Conservation (phyloP, 2,113 vertebrate species). For the Tragelaphus imberbis region DNA sequence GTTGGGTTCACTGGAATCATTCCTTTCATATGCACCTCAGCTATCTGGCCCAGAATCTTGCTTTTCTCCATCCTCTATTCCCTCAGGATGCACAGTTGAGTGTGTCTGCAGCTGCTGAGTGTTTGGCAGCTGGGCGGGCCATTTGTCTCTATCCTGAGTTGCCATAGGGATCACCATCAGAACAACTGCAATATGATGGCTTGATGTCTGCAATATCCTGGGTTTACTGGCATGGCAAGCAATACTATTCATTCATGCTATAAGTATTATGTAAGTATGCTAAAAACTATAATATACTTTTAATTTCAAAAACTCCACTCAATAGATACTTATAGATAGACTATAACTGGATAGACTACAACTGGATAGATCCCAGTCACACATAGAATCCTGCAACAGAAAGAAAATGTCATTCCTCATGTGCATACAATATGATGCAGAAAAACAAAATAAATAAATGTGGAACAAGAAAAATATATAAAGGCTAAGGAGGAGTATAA, state of each 20-base stretch:
- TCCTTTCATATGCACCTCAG: not conserved
- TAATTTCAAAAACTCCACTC: not conserved
- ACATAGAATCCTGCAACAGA: not conserved
- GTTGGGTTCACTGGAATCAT: not conserved
- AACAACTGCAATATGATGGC: not conserved
- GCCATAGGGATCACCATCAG: not conserved
- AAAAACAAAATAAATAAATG: not conserved
- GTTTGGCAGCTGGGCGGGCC: not conserved
- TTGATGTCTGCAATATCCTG: not conserved
- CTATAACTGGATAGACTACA: too few relatives aligned
- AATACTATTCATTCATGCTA: not conserved
- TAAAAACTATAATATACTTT: not conserved
- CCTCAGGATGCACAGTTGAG: not conserved
- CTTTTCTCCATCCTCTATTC: not conserved
- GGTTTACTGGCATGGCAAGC: not conserved
- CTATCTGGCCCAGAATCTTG: not conserved
- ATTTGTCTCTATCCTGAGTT: not conserved
- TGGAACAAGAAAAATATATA: not conserved
- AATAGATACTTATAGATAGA: not conserved
- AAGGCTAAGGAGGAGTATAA: not conserved
- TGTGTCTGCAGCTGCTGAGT: not conserved
- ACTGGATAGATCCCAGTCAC: not conserved
- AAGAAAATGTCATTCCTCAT: not conserved
- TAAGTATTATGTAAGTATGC: not conserved
- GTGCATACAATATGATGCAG: not conserved